phyloP scores from a whole-genome alignment of 1,140 invertebrate genomes.

The Drosophila aff. region DNA sequence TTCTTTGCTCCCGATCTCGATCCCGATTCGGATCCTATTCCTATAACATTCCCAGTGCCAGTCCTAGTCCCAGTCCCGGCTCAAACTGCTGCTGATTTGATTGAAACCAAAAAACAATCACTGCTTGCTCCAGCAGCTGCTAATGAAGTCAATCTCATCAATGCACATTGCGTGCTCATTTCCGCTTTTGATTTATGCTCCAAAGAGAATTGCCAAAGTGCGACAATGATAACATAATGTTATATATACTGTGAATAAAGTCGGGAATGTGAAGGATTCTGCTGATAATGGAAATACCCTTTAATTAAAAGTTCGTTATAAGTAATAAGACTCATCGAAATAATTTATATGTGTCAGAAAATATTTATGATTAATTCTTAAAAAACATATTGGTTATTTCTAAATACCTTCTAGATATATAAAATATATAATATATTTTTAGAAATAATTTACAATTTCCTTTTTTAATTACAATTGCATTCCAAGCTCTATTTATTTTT shows the following conservation, averaged over 20 bases:
- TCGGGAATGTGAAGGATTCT: neutral
- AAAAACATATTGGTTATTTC: neutral
- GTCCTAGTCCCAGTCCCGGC: conserved; percentile 4
- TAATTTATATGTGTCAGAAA: neutral
- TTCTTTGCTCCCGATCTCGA: conserved; percentile 18
- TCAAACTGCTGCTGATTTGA: conserved; percentile 60
- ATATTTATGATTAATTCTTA: neutral
- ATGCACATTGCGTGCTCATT: conserved; percentile 72
- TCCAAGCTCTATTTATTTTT: neutral
- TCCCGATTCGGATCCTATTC: neutral
- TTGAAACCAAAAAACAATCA: conserved; percentile 74
- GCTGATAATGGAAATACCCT: neutral
- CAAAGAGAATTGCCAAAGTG: conserved; percentile 43
- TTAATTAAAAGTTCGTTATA: neutral
- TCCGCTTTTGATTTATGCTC: conserved; percentile 73
- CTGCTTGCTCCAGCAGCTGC: conserved; percentile 57
- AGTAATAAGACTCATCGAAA: neutral
- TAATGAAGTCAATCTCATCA: conserved; percentile 78
- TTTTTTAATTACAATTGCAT: too few species aligned
- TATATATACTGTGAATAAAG: neutral
- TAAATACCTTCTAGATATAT: too few species aligned
- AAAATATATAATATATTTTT: too few species aligned
- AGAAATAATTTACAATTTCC: too few species aligned
- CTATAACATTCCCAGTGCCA: neutral
- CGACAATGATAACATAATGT: conserved; percentile 47